phyloP scores from a whole-genome alignment of 2,113 vertebrate genomes.

The Eulacestoma nigropectus region DNA sequence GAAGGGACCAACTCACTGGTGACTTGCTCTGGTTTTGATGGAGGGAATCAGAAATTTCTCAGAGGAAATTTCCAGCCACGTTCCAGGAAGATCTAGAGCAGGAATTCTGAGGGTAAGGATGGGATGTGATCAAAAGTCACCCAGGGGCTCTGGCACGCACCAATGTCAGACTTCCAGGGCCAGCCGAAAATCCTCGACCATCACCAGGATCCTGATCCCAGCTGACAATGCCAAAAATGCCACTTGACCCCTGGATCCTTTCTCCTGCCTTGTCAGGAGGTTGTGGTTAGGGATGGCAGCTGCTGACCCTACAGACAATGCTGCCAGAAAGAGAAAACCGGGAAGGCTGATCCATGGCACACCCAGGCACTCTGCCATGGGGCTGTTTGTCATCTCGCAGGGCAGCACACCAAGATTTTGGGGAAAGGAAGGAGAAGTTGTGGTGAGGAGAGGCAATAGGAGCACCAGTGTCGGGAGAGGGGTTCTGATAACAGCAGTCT shows the following conservation, averaged over 20 bases:
- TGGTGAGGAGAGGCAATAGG: not conserved
- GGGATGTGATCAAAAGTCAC: not conserved
- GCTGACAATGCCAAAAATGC: not conserved
- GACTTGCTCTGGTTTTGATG: not conserved
- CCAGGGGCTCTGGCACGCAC: not conserved
- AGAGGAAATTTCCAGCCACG: not conserved
- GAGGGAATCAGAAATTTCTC: not conserved
- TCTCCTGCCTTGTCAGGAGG: not conserved
- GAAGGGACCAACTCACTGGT: not conserved
- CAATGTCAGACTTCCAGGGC: not conserved
- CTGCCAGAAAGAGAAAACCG: not conserved
- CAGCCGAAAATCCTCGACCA: not conserved
- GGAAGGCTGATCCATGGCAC: not conserved
- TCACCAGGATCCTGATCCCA: not conserved
- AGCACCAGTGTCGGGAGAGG: not conserved
- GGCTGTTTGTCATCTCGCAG: not conserved
- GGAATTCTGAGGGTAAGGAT: not conserved
- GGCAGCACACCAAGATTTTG: not conserved
- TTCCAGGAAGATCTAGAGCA: not conserved
- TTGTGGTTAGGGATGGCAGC: not conserved
- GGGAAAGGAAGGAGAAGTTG: not conserved
- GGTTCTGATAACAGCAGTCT: not conserved
- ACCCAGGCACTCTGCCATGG: not conserved
- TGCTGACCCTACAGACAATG: accelerated
- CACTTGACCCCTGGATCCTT: not conserved